phyloP scores from a whole-genome alignment of 2,888 invertebrate genomes.

The Euzophera pinguis region DNA sequence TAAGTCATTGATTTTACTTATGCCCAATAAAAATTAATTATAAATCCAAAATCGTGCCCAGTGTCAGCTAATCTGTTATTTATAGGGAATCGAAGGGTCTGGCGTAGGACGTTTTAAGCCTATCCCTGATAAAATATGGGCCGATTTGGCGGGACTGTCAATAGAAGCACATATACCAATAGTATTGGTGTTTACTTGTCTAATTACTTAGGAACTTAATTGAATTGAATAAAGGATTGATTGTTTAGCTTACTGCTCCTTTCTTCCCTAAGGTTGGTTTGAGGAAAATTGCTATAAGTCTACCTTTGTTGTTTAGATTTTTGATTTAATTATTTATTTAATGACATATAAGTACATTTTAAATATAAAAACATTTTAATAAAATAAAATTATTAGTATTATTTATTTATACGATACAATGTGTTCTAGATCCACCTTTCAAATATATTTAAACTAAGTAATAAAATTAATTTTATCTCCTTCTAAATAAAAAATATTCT shows the following conservation, averaged over 20 bases:
- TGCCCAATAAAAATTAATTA: slow-evolving; percentile 62
- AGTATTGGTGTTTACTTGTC: neutral
- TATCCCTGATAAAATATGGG: neutral
- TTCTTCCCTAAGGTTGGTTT: too few species aligned
- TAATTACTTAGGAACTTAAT: neutral
- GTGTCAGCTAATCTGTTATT: slow-evolving; percentile 59
- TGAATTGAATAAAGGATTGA: neutral
- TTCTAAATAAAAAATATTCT: too few species aligned
- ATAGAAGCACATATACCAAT: neutral
- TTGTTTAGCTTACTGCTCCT: neutral
- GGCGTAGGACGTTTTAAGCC: slow-evolving; percentile 12
- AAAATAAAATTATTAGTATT: too few species aligned
- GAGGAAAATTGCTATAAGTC: too few species aligned
- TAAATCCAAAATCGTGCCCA: slow-evolving; percentile 29
- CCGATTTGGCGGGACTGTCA: neutral
- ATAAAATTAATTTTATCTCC: too few species aligned
- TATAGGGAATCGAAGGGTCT: slow-evolving; percentile 38
- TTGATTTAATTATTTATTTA: too few species aligned
- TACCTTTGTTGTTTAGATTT: too few species aligned
- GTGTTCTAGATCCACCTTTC: too few species aligned
- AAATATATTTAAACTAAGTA: too few species aligned
- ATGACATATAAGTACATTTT: too few species aligned
- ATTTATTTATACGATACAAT: too few species aligned
- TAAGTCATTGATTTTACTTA: slow-evolving; percentile 55
- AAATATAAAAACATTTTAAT: too few species aligned